Base-by-base conservation (phyloP, 1,140 invertebrate species). In the Temnothorax nylanderi region DNA sequence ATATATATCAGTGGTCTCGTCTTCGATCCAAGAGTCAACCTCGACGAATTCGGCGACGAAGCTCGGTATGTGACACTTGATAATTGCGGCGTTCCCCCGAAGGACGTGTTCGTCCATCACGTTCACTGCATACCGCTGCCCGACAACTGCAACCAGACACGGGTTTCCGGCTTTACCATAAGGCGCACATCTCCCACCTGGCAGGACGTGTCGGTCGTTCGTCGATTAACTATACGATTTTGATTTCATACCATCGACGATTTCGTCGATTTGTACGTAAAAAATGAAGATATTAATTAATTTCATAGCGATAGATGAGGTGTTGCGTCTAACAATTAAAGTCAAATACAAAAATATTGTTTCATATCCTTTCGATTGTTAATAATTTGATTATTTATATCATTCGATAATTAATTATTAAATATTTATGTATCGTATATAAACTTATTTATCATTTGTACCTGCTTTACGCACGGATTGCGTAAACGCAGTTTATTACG, bases 31-130 rank as follows among this genome's bases (percentile, higher is more conserved):
- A 91, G 97, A 97, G 85, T 97, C 96, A 91, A 98, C 97, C 92
- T 95, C 96, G 92, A 98, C 97, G 95, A 98, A 98, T 96, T 98
- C 98, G 91, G 98, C 97, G 74, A 98, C 98, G 95, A 98, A 98
- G 95, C 98, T 98, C 88, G 98, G 98, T 95, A 99, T 98, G 96
- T 98, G 97, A 96, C 98, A 99, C 96, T 98, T 98, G 92, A 99
- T 96, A 94, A 98, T 97, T 91, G 98, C 98, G 89, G 97, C 97
- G 95, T 99, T 99, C 88, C 98, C 98, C 94, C 97, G 96, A 91
- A 98, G 96, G 86, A 98, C 98, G 95, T 98, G 98, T 95, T 98
- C 98, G 94, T 98, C 98, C 97, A 98, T 98, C 93, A 98, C 96
- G 96, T 98, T 98, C 92, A 98, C 97, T 93, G 97, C 97, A 96